phyloP scores from a whole-genome alignment of 2,113 vertebrate genomes.

The Lates calcarifer region DNA sequence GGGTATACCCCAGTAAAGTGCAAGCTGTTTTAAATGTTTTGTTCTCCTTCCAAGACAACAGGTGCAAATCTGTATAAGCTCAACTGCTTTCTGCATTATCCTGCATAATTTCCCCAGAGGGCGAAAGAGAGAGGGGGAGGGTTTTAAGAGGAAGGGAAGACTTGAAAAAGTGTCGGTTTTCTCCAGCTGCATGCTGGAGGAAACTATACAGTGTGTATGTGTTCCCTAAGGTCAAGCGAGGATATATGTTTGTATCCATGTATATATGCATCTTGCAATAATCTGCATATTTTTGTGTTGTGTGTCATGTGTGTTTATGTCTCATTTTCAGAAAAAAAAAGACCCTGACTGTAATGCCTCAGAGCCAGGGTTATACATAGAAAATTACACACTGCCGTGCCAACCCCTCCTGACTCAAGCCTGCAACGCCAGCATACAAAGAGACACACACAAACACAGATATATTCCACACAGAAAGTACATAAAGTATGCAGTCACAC shows the following conservation, averaged over 20 bases:
- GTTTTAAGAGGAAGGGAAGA: constrained; percentile 15
- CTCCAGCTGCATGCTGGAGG: constrained; percentile 5
- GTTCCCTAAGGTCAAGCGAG: background rate
- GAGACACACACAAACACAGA: constrained; percentile 48
- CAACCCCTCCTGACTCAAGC: constrained; percentile 65
- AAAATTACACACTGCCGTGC: constrained; percentile 81
- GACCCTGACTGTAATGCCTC: constrained; percentile 44
- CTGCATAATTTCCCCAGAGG: constrained; percentile 56
- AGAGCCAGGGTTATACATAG: constrained; percentile 83
- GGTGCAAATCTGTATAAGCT: constrained; percentile 55
- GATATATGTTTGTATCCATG: background rate
- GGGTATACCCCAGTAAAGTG: background rate
- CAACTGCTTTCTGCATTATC: constrained; percentile 45
- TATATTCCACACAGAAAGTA: constrained; percentile 7
- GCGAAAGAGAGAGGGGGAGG: background rate
- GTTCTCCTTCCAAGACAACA: constrained; percentile 50
- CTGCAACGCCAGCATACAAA: constrained; percentile 40
- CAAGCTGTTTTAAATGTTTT: constrained; percentile 11
- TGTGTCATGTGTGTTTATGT: constrained; percentile 48
- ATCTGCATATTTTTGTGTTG: constrained; percentile 28
- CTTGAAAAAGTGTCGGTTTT: background rate
- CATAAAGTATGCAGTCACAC: background rate
- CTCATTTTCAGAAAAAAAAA: constrained; percentile 33
- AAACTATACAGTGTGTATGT: background rate
- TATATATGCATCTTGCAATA: background rate